Conservation (phyloP, 1,140 invertebrate species). For the Monochamus saltuarius region DNA sequence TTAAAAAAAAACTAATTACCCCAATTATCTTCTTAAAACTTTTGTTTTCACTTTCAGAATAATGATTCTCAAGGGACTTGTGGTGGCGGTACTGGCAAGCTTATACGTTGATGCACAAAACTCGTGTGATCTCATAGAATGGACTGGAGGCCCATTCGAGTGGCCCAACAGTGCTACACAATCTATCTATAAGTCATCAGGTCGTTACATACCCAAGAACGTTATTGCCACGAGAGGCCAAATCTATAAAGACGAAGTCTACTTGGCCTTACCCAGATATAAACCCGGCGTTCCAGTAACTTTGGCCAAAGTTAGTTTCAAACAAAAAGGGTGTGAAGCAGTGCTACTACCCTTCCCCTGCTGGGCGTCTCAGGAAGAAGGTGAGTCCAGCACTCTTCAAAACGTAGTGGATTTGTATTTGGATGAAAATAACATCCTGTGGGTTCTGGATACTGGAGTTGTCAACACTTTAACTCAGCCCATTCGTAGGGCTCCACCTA, state of each 20-base stretch:
- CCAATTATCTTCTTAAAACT: neutral
- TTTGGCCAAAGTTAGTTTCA: constrained; percentile 54
- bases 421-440: constrained; percentile 58
- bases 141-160: constrained; percentile 52
- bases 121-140: constrained; percentile 34
- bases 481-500: constrained; percentile 56
- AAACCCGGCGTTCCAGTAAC: constrained; percentile 59
- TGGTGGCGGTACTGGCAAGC: constrained; percentile 13
- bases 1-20: neutral
- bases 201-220: constrained; percentile 60
- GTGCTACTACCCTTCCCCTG: constrained; percentile 58
- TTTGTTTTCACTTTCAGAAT: constrained; percentile 16
- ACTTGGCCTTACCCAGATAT: constrained; percentile 59
- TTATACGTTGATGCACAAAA: constrained; percentile 20
- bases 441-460: constrained; percentile 63
- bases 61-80: constrained; percentile 25
- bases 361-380: constrained; percentile 62
- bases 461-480: constrained; percentile 58
- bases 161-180: constrained; percentile 58
- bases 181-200: constrained; percentile 56
- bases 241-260: constrained; percentile 57
- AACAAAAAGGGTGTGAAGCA: constrained; percentile 51
- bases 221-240: constrained; percentile 60
- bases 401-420: constrained; percentile 62
- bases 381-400: constrained; percentile 58